These are phyloP conservation scores for Mayetiola destructor DNA, from an alignment of 2,888 invertebrate species.

Conservation along the genomic window DNA sequence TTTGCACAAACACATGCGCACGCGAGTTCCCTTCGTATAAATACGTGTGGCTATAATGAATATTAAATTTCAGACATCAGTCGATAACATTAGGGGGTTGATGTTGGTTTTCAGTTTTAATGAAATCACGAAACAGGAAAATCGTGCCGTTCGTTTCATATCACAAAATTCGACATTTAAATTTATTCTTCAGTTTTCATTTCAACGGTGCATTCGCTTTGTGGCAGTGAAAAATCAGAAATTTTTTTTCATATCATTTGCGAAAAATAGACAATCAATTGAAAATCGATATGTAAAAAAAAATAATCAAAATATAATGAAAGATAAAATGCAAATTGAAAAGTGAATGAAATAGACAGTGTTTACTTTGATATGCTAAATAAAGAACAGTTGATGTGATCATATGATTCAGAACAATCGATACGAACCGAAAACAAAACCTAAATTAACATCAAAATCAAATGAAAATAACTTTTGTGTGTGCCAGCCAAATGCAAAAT, in stretches of 20 bases:
- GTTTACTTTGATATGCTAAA: no score
- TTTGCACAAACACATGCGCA: neutral
- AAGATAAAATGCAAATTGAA: neutral
- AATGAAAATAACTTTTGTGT: neutral
- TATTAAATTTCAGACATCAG: no score
- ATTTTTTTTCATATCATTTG: no score
- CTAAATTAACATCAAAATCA: neutral
- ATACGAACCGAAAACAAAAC: neutral
- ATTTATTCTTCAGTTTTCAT: no score
- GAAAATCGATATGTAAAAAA: neutral
- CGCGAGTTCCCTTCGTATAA: neutral
- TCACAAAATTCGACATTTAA: no score
- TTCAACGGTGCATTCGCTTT: no score
- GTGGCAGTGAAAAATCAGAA: no score
- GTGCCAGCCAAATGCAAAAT: neutral
- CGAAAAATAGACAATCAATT: no score
- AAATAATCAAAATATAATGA: neutral
- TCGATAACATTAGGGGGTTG: neutral
- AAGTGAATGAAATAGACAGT: no score
- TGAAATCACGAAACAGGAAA: neutral
- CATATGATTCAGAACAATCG: no score
- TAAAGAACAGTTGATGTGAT: no score
- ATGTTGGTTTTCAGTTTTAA: slow-evolving; percentile 5
- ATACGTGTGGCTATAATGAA: no score
- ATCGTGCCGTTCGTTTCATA: neutral